Evolutionary conservation across 92 coral and sea anemone species (phyloP).

Genomic region (Montipora capitata): DNA sequence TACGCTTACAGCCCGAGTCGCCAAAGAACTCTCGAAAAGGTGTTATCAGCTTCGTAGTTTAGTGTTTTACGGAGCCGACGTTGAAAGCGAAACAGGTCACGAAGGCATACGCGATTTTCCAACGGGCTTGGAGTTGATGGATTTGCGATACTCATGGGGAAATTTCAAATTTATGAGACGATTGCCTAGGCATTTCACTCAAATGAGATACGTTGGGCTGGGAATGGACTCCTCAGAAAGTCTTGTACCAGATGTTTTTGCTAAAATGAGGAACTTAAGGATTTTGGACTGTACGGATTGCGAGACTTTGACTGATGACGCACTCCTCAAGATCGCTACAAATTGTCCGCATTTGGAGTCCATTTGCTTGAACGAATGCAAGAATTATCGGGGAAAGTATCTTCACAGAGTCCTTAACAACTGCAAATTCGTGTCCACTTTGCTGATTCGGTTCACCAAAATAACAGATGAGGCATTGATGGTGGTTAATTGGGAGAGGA

Average conservation of each 20-base stretch:
- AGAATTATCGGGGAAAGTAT: slow-evolving; percentile 92
- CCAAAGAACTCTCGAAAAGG: slow-evolving; percentile 94
- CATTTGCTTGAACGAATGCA: slow-evolving; percentile 97
- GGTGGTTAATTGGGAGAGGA: slow-evolving; percentile 95
- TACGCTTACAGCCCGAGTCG: slow-evolving; percentile 92
- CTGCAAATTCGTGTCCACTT: slow-evolving; percentile 88
- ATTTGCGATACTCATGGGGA: slow-evolving; percentile 97
- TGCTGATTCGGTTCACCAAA: slow-evolving; percentile 96
- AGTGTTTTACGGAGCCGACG: slow-evolving; percentile 89
- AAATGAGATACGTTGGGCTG: slow-evolving; percentile 94
- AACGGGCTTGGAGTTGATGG: slow-evolving; percentile 95
- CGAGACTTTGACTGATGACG: slow-evolving; percentile 92
- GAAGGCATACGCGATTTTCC: slow-evolving; percentile 96
- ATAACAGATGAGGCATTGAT: slow-evolving; percentile 91
- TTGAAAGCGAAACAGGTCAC: slow-evolving; percentile 85
- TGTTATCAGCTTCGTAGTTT: slow-evolving; percentile 87
- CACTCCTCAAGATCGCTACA: slow-evolving; percentile 90
- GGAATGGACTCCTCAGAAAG: slow-evolving; percentile 94
- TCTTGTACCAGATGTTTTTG: slow-evolving; percentile 93
- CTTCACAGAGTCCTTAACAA: slow-evolving; percentile 86
- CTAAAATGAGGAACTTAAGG: slow-evolving; percentile 94
- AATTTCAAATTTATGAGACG: slow-evolving; percentile 97
- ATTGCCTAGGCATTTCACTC: slow-evolving; percentile 97
- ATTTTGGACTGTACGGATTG: slow-evolving; percentile 97
- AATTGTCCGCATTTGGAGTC: slow-evolving; percentile 97